These are phyloP conservation scores for Patella caerulea DNA, from an alignment of 2,888 invertebrate species.

Conservation along the genomic window DNA sequence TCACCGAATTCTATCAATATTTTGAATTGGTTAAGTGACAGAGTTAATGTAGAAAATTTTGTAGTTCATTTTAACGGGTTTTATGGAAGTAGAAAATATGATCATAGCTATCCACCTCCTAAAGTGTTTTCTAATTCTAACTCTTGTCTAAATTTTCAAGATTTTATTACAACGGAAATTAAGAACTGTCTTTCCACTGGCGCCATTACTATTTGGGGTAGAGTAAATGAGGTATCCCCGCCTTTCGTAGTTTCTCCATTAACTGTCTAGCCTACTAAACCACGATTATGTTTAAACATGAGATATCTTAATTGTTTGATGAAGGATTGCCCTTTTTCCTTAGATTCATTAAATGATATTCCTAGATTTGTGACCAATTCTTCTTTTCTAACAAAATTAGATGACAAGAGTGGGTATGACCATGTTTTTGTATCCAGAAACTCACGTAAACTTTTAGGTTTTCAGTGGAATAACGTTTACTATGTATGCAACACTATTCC, in stretches of 20 bases:
- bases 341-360: background rate
- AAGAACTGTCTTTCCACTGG: background rate
- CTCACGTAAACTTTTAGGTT: background rate
- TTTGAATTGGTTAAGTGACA: background rate
- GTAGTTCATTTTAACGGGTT: background rate
- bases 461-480: slow-evolving; percentile 1
- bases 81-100: background rate
- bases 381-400: background rate
- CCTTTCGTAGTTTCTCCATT: background rate
- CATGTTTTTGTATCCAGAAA: background rate
- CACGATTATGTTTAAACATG: background rate
- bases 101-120: background rate
- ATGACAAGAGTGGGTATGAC: background rate
- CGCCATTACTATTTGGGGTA: background rate
- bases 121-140: background rate
- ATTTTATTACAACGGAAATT: background rate
- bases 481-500: slow-evolving; percentile 4
- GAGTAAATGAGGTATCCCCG: background rate
- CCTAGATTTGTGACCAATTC: background rate
- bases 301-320: background rate
- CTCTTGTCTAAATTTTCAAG: background rate
- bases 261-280: background rate
- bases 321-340: background rate
- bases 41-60: background rate
- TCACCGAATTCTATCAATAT: background rate